A percentile compares a stretch with the other conserved stretches of the same genome.
These are phyloP conservation scores for Onychomys leucogaster DNA, from an alignment of 2,797 vertebrate genomes.

Conservation along the genomic window DNA sequence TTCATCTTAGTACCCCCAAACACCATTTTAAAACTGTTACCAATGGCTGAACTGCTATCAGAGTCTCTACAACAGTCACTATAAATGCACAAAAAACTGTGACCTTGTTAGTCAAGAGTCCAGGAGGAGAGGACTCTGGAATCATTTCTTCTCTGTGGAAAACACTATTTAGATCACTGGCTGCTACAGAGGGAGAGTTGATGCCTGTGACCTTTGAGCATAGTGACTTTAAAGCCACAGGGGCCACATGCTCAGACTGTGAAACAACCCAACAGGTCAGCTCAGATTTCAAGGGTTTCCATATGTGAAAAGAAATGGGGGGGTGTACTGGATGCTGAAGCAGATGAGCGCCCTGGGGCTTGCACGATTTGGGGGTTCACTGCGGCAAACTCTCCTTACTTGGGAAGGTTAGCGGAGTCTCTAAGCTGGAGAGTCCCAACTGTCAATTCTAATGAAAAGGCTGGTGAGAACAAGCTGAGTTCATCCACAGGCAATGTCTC, in stretches of 20 bases:
- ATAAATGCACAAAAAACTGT: not conserved
- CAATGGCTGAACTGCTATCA: not conserved
- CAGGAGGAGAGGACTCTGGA: not conserved
- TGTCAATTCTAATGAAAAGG: not conserved
- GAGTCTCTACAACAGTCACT: conserved; percentile 5
- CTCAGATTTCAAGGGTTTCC: not conserved
- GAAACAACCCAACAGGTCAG: not conserved
- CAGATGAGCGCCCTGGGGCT: not conserved
- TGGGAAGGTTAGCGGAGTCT: not conserved
- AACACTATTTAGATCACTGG: not conserved
- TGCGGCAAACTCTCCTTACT: not conserved
- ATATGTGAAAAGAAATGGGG: not conserved
- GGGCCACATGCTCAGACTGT: not conserved
- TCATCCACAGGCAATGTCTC: not conserved
- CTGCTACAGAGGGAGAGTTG: not conserved
- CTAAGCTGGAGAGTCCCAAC: not conserved
- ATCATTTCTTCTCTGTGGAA: not conserved
- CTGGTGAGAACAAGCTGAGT: not conserved
- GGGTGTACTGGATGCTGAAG: not conserved
- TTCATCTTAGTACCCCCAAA: not conserved
- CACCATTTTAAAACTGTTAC: not conserved
- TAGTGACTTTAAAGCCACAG: not conserved
- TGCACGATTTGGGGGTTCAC: not conserved
- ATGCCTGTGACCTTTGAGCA: not conserved
- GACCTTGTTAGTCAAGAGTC: not conserved